Base-by-base conservation (phyloP, 2,113 vertebrate species). In the Brachypodius melanocephalos region DNA sequence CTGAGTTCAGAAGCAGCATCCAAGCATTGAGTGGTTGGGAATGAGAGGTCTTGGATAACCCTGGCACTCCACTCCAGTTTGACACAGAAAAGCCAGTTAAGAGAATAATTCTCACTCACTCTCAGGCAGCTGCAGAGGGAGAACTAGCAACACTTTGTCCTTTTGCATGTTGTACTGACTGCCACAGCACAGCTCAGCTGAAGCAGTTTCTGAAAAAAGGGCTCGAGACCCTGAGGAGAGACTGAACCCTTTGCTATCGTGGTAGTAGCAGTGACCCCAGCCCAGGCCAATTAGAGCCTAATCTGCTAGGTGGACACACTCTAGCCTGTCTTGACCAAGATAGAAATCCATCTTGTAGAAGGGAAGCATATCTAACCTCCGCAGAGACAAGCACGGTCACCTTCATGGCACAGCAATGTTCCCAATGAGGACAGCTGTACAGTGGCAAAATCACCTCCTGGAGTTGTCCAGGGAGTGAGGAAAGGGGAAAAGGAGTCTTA, bases 111-210 rank as follows among this genome's bases (percentile, higher is more conserved):
- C 13, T 82, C 25, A 15, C 17, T 89, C 31, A 12, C 28, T 55
- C 32, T 16, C 31, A 59, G 38, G 29, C 46, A 83, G 28, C 25
- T 85, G 21, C 26, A 57, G 68, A 62, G 55, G 42, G 45, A 88
- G 19, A 58, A 29, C 24, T 29, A 32, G 5, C 10, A 62, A 1
- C 20, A 38, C 20, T 65, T 0, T 0, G 4, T 48, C 14, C 15
- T 49, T 1, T 42, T 73, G 9, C 17, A 4, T 7, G 9, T 5
- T 49, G 17, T 19, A 18, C 26, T 68, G 54, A 36, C n/a, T 76
- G 49, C 26, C 15, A 21, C 42, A 73, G 22, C 54, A 43, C 0
- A 8, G 21, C n/a, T 77, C n/a, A 40, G 7, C 8, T 4, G 18
- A 34, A n/a, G 12, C 22, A 43, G 14, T 10, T 24, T 16, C 15